These are phyloP conservation scores for Sialis lutaria DNA, from an alignment of 2,888 invertebrate genomes.

Conservation along the genomic window DNA sequence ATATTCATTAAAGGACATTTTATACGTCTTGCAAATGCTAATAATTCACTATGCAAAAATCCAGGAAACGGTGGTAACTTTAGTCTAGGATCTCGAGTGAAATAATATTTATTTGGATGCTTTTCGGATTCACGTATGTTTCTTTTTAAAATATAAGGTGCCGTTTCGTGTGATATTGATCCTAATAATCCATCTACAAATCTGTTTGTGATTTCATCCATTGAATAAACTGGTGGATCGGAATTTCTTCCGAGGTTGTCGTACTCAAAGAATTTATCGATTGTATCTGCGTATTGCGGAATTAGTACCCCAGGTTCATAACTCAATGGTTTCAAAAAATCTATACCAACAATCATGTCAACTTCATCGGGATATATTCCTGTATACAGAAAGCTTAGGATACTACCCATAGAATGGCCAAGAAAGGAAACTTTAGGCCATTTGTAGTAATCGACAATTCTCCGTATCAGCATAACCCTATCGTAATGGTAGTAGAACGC, in stretches of 20 bases:
- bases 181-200: constrained; percentile 35
- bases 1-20: constrained; percentile 45
- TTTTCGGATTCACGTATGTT: constrained; percentile 33
- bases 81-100: constrained; percentile 45
- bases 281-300: constrained; percentile 15
- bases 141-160: constrained; percentile 34
- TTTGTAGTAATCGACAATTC: constrained; percentile 42
- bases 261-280: constrained; percentile 28
- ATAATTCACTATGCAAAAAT: constrained; percentile 33
- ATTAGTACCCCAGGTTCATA: constrained; percentile 11
- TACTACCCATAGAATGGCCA: constrained; percentile 50
- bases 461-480: constrained; percentile 29
- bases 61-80: constrained; percentile 32
- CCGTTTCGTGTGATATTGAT: constrained; percentile 35
- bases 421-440: constrained; percentile 52
- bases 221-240: constrained; percentile 41
- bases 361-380: constrained; percentile 41
- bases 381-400: constrained; percentile 39
- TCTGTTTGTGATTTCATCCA: constrained; percentile 38
- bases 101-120: constrained; percentile 40
- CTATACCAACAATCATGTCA: constrained; percentile 37
- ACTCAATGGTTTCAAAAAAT: constrained; percentile 27
- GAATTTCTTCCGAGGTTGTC: constrained; percentile 20
- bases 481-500: constrained; percentile 27
- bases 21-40: constrained; percentile 35